Evolutionary conservation across 2,797 vertebrate species (phyloP), one percentile per base, ranked within the genome.

Genomic region (Hyperoplus immaculatus): DNA sequence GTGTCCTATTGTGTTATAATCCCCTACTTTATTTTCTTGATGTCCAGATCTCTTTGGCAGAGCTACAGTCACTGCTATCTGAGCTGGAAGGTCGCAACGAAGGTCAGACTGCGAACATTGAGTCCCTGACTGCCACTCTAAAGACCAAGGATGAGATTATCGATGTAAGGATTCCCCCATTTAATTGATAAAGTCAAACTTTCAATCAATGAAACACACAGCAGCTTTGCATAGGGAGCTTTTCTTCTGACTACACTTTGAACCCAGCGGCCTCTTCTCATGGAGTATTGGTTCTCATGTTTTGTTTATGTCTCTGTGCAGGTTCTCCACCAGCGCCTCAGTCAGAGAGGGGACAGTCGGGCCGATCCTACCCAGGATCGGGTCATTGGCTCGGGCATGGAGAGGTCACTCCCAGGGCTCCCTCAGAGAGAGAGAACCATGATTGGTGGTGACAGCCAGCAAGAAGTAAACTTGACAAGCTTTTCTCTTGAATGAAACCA

Each of bases 111-210:
- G 92, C 90, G 59, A 95, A 93, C 74, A 87, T 93, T 3, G 93
- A 96, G 58, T 93, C 93, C 18, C 93, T 96, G 36, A 92, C 90
- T 46, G 75, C 93, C 68, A 95, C 92, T 6, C 82, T 96, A 61
- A 89, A 90, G 63, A 94, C 94, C 70, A 96, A 96, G 68, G 95
- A 96, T 77, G 94, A 96, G 78, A 96, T 95, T 57, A 96, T 96
- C 79, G 56, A 38, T 63, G 95, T 96, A 88, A 92, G 91, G 50
- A 61, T 53, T 62, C 63, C 16, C 42, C 4, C 36, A 10, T 49
- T 68, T 56, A 29, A 29, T 29, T 29, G 29, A 80, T 29, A 69
- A 3, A 68, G 7, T 74, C 47, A 42, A 36, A 64, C 21, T 4
- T 43, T 60, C 18, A 18, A 15, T 54, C 16, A 49, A 8, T 12